Conservation (phyloP, 2,888 invertebrate genomes). For the Pollenia amentaria region DNA sequence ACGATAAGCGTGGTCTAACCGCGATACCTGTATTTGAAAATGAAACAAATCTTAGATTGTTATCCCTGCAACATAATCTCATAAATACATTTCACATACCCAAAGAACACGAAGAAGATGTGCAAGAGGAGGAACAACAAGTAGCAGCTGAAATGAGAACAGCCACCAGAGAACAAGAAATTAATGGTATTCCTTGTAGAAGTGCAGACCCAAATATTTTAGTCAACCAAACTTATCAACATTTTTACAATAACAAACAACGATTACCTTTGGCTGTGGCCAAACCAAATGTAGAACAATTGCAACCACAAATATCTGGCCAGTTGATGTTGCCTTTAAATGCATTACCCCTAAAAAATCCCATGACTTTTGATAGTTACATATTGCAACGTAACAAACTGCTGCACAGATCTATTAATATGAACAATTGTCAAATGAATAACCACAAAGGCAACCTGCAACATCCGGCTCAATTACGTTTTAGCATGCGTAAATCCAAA, state of each 20-base stretch:
- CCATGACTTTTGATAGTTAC: constrained; percentile 50
- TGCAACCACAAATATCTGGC: constrained; percentile 65
- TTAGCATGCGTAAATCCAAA: constrained; percentile 82
- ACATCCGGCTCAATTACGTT: constrained; percentile 75
- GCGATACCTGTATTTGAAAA: constrained; percentile 92
- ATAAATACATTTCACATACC: constrained; percentile 87
- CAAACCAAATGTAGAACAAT: constrained; percentile 63
- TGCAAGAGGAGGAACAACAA: constrained; percentile 1
- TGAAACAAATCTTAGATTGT: constrained; percentile 91
- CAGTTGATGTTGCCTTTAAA: constrained; percentile 52
- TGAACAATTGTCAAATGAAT: constrained; percentile 58
- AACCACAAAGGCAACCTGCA: constrained; percentile 57
- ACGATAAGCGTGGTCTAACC: constrained; percentile 93
- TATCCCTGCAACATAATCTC: constrained; percentile 96
- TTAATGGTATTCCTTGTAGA: constrained; percentile 42
- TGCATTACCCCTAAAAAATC: constrained; percentile 42
- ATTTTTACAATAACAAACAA: constrained; percentile 54
- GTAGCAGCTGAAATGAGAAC: constrained; percentile 34
- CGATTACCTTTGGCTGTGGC: constrained; percentile 61
- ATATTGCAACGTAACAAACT: constrained; percentile 62
- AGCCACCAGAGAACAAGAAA: constrained; percentile 44
- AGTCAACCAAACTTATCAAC: constrained; percentile 53
- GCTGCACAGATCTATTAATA: constrained; percentile 62
- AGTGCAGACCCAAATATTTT: constrained; percentile 41
- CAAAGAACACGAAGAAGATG: constrained; percentile 75